phyloP scores from a whole-genome alignment of 2,113 vertebrate genomes.

The Merops nubicus region DNA sequence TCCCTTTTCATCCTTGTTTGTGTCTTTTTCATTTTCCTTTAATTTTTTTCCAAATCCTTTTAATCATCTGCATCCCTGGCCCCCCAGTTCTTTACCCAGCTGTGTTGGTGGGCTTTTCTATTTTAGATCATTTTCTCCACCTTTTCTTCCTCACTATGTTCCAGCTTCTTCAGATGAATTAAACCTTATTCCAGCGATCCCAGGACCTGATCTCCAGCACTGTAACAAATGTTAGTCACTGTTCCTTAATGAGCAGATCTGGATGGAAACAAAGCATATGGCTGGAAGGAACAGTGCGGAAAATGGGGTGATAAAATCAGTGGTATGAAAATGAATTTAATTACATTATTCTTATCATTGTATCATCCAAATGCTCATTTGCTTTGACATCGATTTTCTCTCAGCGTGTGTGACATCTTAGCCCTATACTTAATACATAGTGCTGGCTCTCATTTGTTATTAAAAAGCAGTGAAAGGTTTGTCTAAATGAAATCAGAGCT shows the following conservation, averaged over 20 bases:
- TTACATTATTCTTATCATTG: slow-evolving; percentile 48
- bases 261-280: slow-evolving; percentile 56
- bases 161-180: neutral
- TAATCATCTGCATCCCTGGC: slow-evolving; percentile 42
- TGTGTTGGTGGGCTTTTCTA: slow-evolving; percentile 26
- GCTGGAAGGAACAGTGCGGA: slow-evolving; percentile 27
- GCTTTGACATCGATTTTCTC: slow-evolving; percentile 18
- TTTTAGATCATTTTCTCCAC: neutral
- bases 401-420: neutral
- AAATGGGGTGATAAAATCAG: slow-evolving; percentile 48
- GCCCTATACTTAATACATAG: neutral
- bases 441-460: neutral
- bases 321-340: slow-evolving; percentile 43
- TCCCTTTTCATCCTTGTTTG: slow-evolving; percentile 57
- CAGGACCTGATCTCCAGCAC: neutral
- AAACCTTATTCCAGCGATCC: neutral
- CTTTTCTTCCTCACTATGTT: neutral
- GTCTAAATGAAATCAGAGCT: slow-evolving; percentile 33
- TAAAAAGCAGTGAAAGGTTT: slow-evolving; percentile 16
- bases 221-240: neutral
- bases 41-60: slow-evolving; percentile 22
- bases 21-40: slow-evolving; percentile 56
- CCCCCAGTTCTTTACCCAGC: slow-evolving; percentile 19
- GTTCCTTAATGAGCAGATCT: slow-evolving; percentile 8
- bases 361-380: slow-evolving; percentile 49